These are phyloP conservation scores for Hetaerina titia DNA, from an alignment of 2,888 invertebrate genomes.

Conservation along the genomic window DNA sequence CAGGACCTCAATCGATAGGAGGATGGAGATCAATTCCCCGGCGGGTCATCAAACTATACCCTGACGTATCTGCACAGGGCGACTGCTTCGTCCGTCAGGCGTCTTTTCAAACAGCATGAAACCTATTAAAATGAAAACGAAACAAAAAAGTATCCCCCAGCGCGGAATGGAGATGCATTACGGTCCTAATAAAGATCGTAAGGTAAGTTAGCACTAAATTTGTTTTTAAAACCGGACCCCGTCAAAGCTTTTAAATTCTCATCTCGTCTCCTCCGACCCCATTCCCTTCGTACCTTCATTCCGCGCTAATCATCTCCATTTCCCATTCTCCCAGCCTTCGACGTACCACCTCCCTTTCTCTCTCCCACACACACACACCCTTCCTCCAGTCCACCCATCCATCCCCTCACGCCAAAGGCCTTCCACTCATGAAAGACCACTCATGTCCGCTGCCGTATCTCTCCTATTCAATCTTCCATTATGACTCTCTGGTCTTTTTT, in stretches of 20 bases:
- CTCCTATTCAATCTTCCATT: conserved; percentile 27
- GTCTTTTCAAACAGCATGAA: not conserved
- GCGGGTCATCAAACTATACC: not conserved
- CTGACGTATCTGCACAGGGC: not conserved
- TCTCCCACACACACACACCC: not conserved
- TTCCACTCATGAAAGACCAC: conserved; percentile 20
- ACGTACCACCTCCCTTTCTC: not conserved
- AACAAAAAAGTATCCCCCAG: not conserved
- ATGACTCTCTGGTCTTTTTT: not conserved
- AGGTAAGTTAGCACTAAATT: conserved; percentile 35
- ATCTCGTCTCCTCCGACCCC: not conserved
- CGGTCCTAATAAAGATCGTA: not conserved
- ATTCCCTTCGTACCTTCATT: not conserved
- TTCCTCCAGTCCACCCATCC: not conserved
- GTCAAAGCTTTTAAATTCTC: conserved; percentile 32
- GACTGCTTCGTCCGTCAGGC: not conserved
- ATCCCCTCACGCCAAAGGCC: not conserved
- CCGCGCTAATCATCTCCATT: conserved; percentile 14
- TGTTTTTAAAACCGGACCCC: conserved; percentile 35
- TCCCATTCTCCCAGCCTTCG: not conserved
- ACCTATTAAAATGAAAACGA: not conserved
- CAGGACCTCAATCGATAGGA: no score
- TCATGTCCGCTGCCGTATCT: conserved; percentile 32
- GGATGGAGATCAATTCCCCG: not conserved
- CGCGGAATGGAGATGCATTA: conserved; percentile 12